A percentile compares a stretch with the other conserved stretches of the same genome.
Evolutionary conservation across 2,888 invertebrate genomes (phyloP).

Genomic region (Harpalus rufipes): DNA sequence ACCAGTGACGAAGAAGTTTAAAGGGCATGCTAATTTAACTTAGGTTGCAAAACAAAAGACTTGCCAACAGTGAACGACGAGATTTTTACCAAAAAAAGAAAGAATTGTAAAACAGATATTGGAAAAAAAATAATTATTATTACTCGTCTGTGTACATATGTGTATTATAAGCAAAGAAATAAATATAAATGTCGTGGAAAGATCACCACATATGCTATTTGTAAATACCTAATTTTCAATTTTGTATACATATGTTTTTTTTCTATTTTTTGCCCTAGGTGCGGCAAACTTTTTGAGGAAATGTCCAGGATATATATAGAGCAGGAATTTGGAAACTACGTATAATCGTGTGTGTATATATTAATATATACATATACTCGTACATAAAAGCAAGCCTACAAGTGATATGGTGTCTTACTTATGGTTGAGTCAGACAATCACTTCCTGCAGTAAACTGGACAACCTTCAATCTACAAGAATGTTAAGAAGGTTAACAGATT

Average conservation of each 20-base stretch:
- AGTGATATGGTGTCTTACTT: neutral
- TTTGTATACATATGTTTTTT: neutral
- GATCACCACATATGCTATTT: too few species aligned
- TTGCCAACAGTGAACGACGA: conserved; percentile 10
- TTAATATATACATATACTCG: neutral
- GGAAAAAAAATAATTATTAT: too few species aligned
- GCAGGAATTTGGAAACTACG: conserved; percentile 1
- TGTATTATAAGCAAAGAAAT: too few species aligned
- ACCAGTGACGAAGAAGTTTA: neutral
- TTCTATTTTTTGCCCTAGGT: neutral
- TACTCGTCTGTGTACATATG: too few species aligned
- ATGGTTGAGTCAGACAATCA: conserved; percentile 45
- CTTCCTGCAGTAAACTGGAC: conserved; percentile 51
- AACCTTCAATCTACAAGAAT: conserved; percentile 47
- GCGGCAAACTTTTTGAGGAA: conserved; percentile 2
- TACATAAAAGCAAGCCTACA: neutral
- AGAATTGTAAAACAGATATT: too few species aligned
- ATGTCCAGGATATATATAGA: neutral
- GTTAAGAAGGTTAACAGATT: conserved; percentile 28
- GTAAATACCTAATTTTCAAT: neutral
- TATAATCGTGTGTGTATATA: neutral
- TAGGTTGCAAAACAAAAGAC: neutral
- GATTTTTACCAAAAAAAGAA: neutral
- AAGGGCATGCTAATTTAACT: conserved; percentile 3
- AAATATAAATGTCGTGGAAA: too few species aligned